These are phyloP conservation scores for Globia sparganii DNA, from an alignment of 2,888 invertebrate species.

Conservation along the genomic window DNA sequence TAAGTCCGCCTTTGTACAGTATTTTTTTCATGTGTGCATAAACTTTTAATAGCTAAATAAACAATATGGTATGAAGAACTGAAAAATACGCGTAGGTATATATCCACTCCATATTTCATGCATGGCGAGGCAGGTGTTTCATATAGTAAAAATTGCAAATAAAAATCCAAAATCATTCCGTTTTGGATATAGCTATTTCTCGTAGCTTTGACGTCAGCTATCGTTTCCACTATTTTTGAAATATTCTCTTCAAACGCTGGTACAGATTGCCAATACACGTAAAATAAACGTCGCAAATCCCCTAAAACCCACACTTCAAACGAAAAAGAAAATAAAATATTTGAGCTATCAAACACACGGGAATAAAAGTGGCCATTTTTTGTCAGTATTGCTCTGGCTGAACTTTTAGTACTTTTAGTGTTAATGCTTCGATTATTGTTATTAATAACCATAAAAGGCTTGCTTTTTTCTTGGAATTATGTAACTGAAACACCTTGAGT, in stretches of 20 bases:
- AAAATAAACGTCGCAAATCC: slow-evolving; percentile 49
- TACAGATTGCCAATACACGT: slow-evolving; percentile 54
- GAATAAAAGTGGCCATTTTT: slow-evolving; percentile 4
- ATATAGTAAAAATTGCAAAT: background rate
- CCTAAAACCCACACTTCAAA: slow-evolving; percentile 41
- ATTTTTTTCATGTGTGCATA: background rate
- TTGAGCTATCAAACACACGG: slow-evolving; percentile 13
- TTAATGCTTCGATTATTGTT: slow-evolving; percentile 3
- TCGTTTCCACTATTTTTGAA: slow-evolving; percentile 46
- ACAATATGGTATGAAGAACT: background rate
- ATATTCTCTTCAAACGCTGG: slow-evolving; percentile 36
- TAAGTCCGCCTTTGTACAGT: background rate
- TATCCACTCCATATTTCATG: background rate
- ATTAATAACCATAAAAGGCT: slow-evolving; percentile 10
- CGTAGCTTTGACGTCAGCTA: slow-evolving; percentile 30
- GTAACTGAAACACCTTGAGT: background rate
- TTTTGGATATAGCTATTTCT: slow-evolving; percentile 8
- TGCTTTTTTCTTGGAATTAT: background rate
- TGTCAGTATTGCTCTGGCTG: slow-evolving; percentile 1
- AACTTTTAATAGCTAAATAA: background rate
- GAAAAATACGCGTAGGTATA: background rate
- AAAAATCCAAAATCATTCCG: slow-evolving; percentile 13
- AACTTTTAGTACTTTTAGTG: background rate
- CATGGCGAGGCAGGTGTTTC: background rate
- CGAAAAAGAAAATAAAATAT: slow-evolving; percentile 36